Evolutionary conservation across 2,797 vertebrate species (phyloP).

Genomic region (Sphenodon punctatus): DNA sequence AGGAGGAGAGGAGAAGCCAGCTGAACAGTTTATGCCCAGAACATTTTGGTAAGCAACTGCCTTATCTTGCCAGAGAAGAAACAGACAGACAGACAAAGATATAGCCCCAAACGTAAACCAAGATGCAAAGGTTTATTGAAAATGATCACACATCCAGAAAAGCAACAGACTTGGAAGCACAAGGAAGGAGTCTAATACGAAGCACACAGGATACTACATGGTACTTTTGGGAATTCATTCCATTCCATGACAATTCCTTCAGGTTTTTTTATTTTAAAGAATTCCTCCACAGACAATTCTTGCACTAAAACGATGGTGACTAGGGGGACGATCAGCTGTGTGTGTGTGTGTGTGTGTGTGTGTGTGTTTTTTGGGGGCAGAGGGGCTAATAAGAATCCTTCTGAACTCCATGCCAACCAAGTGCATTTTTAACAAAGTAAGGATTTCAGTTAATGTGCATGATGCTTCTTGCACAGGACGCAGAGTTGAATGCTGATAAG

Average conservation of each 20-base stretch:
- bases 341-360: no score
- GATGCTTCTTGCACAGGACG: constrained; percentile 42
- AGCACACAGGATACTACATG: constrained; percentile 39
- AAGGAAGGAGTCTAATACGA: constrained; percentile 44
- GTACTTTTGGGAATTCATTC: constrained; percentile 4
- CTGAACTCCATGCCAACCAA: constrained; percentile 44
- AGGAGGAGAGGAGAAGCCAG: no score
- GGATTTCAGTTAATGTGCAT: constrained; percentile 50
- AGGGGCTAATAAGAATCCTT: constrained; percentile 45
- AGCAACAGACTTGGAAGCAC: constrained; percentile 66
- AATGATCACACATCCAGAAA: constrained; percentile 76
- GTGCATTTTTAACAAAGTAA: constrained; percentile 50
- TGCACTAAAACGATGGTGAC: constrained; percentile 29
- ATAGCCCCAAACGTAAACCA: constrained; percentile 69
- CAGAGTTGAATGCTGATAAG: constrained; percentile 48
- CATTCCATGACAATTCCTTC: not conserved
- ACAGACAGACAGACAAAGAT: constrained; percentile 35
- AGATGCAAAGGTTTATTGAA: constrained; percentile 84
- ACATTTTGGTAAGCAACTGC: no score
- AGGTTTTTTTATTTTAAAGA: constrained; percentile 6
- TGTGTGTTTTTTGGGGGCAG: no score
- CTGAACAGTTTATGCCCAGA: no score
- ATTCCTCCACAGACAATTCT: constrained; percentile 43
- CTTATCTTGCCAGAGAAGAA: not conserved
- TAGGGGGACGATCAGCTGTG: no score